Percentiles rank a stretch among this genome's conserved stretches.
Evolutionary conservation across 2,113 vertebrate genomes (phyloP).

Genomic region (Chaetodon auriga): DNA sequence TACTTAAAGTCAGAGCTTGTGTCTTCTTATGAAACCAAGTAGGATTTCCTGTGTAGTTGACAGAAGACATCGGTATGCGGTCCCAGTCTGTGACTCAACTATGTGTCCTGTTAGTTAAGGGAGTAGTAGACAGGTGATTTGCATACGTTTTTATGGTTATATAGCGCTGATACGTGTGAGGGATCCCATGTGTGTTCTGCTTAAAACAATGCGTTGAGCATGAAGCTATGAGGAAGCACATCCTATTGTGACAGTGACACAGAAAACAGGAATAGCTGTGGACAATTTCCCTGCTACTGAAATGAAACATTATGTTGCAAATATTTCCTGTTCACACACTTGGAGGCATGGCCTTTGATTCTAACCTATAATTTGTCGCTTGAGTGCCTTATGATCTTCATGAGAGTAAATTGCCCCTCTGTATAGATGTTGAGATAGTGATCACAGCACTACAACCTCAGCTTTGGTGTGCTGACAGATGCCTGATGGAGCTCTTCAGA

Average conservation of each 20-base stretch:
- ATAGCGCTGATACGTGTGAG: background rate
- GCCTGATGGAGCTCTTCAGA: slow-evolving; percentile 19
- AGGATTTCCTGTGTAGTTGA: slow-evolving; percentile 47
- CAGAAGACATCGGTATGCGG: slow-evolving; percentile 12
- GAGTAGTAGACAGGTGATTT: background rate
- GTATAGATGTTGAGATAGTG: slow-evolving; percentile 66
- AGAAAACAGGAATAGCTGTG: slow-evolving; percentile 14
- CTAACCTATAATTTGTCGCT: slow-evolving; percentile 52
- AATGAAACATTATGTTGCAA: slow-evolving; percentile 42
- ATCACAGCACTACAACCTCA: slow-evolving; percentile 61
- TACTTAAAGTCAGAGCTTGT: background rate
- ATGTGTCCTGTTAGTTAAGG: background rate
- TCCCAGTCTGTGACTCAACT: slow-evolving; percentile 32
- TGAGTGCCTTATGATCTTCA: slow-evolving; percentile 54
- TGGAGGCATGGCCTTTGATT: slow-evolving; percentile 45
- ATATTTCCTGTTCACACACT: slow-evolving; percentile 58
- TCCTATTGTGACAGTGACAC: slow-evolving; percentile 49
- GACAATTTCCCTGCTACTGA: slow-evolving; percentile 6
- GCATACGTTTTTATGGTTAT: background rate
- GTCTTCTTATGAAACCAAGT: slow-evolving; percentile 23
- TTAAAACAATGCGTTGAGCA: slow-evolving; percentile 12
- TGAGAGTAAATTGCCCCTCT: slow-evolving; percentile 53
- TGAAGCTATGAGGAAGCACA: slow-evolving; percentile 26
- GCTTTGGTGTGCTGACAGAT: slow-evolving; percentile 46
- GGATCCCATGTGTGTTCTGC: background rate